A percentile compares a stretch with the other conserved stretches of the same genome.
These are phyloP conservation scores for Cheirogaleus major DNA, from an alignment of 2,797 vertebrate species.

Conservation along the genomic window DNA sequence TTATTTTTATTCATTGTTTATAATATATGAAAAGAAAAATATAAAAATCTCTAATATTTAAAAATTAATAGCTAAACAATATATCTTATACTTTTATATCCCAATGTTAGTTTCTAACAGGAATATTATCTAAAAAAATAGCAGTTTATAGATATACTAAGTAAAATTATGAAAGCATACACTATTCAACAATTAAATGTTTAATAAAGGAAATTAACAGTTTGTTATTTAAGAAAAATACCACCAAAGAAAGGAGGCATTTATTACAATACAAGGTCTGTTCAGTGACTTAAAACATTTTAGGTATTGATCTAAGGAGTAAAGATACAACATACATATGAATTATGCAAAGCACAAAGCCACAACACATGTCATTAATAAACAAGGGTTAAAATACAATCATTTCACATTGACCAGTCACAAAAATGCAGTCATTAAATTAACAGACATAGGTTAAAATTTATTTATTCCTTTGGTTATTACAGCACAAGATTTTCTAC, in stretches of 20 bases:
- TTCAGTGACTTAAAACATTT: conserved; percentile 52
- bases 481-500: conserved; percentile 46
- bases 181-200: conserved; percentile 55
- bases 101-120: conserved; percentile 30
- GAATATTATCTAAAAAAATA: conserved; percentile 28
- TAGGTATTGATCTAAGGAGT: conserved; percentile 47
- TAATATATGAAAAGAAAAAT: neutral
- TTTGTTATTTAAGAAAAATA: conserved; percentile 62
- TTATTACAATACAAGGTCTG: conserved; percentile 58
- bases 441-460: conserved; percentile 81
- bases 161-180: conserved; percentile 56
- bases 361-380: conserved; percentile 78
- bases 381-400: conserved; percentile 80
- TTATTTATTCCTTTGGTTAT: conserved; percentile 82
- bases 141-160: neutral
- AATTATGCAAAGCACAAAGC: conserved; percentile 80
- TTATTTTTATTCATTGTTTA: conserved; percentile 42
- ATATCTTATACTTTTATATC: conserved; percentile 12
- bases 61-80: neutral
- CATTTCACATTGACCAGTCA: conserved; percentile 79
- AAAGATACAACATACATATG: conserved; percentile 58
- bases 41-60: conserved; percentile 40
- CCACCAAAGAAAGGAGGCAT: conserved; percentile 48
- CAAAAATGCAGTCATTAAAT: conserved; percentile 80
- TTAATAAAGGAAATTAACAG: conserved; percentile 73